Evolutionary conservation across 1,140 invertebrate genomes (phyloP).

Genomic region (Orchestia grillus): DNA sequence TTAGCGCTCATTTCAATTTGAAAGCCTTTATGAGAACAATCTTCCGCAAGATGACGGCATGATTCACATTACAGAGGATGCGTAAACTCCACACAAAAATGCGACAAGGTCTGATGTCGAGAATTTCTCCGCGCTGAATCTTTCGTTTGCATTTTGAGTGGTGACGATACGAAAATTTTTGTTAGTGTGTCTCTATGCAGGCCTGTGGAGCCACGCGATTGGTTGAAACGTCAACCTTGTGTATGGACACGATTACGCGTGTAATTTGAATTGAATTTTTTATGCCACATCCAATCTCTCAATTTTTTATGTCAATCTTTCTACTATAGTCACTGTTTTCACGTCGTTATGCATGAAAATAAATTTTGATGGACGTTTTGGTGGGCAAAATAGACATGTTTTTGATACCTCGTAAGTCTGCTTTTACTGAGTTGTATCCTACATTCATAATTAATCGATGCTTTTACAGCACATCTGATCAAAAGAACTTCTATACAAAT

Average conservation of each 20-base stretch:
- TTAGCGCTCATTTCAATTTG: slow-evolving; percentile 18
- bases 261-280: background rate
- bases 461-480: background rate
- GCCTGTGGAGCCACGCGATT: background rate
- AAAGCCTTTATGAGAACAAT: slow-evolving; percentile 36
- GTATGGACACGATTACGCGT: background rate
- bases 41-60: slow-evolving; percentile 9
- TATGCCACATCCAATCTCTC: no score
- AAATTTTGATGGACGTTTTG: background rate
- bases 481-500: background rate
- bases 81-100: background rate
- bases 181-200: background rate
- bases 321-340: background rate
- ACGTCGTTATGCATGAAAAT: background rate
- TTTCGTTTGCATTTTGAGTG: background rate
- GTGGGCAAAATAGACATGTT: background rate
- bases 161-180: background rate
- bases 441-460: background rate
- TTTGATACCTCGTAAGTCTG: background rate
- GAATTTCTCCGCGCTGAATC: background rate
- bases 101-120: background rate
- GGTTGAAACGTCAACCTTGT: background rate
- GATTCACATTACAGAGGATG: background rate
- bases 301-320: background rate
- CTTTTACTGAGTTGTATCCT: background rate